These are phyloP conservation scores for Drosophila nikananu DNA, from an alignment of 1,140 invertebrate species.

Conservation along the genomic window DNA sequence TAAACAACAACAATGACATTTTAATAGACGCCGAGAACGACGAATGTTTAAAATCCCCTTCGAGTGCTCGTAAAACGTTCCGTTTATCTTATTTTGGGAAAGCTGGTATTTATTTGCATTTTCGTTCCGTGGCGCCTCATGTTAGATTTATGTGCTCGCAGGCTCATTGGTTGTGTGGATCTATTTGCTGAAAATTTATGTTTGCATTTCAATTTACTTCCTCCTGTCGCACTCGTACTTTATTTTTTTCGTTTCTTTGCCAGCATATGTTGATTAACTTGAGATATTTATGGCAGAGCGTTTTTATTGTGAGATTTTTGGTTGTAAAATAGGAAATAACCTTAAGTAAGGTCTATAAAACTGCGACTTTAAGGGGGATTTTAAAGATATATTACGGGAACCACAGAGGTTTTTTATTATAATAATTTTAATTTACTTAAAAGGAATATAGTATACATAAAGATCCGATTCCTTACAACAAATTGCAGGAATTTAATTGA, in stretches of 20 bases:
- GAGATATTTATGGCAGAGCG: slow-evolving; percentile 38
- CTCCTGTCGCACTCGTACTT: slow-evolving; percentile 2
- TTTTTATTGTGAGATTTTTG: slow-evolving; percentile 30
- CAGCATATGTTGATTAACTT: slow-evolving; percentile 66
- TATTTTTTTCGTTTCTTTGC: neutral
- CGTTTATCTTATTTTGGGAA: slow-evolving; percentile 53
- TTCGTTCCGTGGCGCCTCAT: slow-evolving; percentile 42
- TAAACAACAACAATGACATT: slow-evolving; percentile 35
- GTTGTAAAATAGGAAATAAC: slow-evolving; percentile 1
- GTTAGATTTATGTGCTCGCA: slow-evolving; percentile 62
- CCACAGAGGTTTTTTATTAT: neutral
- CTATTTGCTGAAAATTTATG: slow-evolving; percentile 40
- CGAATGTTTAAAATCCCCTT: slow-evolving; percentile 66
- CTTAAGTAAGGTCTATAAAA: slow-evolving; percentile 5
- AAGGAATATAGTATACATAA: neutral
- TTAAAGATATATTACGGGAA: neutral
- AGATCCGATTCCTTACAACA: neutral
- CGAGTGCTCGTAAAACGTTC: slow-evolving; percentile 73
- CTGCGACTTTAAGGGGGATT: neutral
- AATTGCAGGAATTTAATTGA: neutral
- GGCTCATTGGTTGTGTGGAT: slow-evolving; percentile 21
- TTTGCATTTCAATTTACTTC: slow-evolving; percentile 68
- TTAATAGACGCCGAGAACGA: slow-evolving; percentile 57
- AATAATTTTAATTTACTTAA: neutral
- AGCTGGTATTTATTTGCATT: slow-evolving; percentile 43